Base-by-base conservation (phyloP, 2,888 invertebrate species). In the Polydrusus cervinus region DNA sequence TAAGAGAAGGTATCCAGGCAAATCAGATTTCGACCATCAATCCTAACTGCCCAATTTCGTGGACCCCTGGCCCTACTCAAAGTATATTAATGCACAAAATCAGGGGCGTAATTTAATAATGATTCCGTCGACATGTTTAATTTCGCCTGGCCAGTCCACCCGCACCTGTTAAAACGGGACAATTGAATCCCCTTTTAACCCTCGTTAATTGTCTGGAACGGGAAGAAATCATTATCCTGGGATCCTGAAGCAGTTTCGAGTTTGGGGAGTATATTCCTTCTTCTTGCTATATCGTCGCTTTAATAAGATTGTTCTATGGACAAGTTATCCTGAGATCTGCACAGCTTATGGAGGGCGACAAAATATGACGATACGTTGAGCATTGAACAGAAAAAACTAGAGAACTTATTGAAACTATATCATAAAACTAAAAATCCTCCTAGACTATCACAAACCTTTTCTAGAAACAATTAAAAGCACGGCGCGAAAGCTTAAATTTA, bases 191-290 rank as follows among this genome's bases (percentile, higher is more conserved):
- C 77, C 85, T 85, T 85, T 85, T 84, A 83, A 87, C 87, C 87
- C 87, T 86, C 85, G 87, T 87, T 87, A 87, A 87, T 87, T 87
- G 86, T 87, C 86, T 83, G 85, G 85, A 86, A 86, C 85, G 83
- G 83, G 83, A 84, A 84, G 85, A 85, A 86, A 86, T 86, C 86
- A 86, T 87, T 87, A 86, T 86, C 84, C 84, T 81, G 82, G 62
- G 68, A 34, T 34, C 34, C 34, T 34, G 34, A 5, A 34, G 34
- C 34, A 34, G 8, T 34, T 34, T 34, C 7, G 34, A 34, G 7
- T 34, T 34, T 10, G 7, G 34, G 34, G 34, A 34, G 34, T 7
- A 9, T 34, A 34, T 34, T 34, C 34, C 10, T 34, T 10, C 34
- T 7, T 7, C 34, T 7, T 3, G 10, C 5, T 34, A 6, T 6